Base-by-base conservation (phyloP, 2,113 vertebrate species). In the Indicator indicator region DNA sequence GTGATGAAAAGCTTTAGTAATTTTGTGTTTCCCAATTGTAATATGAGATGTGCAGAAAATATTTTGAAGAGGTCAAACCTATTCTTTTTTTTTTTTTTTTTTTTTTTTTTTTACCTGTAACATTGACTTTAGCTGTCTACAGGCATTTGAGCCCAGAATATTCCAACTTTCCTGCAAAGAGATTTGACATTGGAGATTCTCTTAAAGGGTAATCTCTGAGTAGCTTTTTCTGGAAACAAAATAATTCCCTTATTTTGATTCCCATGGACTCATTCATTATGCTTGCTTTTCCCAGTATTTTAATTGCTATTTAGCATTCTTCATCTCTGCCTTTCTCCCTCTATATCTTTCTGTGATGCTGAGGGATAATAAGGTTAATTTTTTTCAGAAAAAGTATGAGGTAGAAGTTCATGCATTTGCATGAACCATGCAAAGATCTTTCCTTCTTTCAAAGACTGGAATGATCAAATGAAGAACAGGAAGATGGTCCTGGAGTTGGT, bases 21-120 rank as follows among this genome's bases (percentile, higher is more conserved):
- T 92, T 88, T 79, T 86, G 42, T 64, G 26, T 95, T 88, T 83
- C 86, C 88, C 67, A 90, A 16, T 64, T 77, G 75, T 84, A 90
- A 83, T 89, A 83, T 67, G 60, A 92, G 77, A 92, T 87, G 60
- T 15, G 62, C 62, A 92, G 62, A 77, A 94, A 95, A 87, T 83
- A 89, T 83, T 94, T 96, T 91, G 82, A 86, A 92, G 62, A 55
- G 72, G 89, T 94, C 87, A 81, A 85, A 95, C 63, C 40, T 85
- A 23, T 87, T 89, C 1, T 0, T 81, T 18, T 65, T 86, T 42
- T 58, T 56, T 33, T 19, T 20, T 59, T 64, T 73, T 68, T 24
- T 21, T 62, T 69, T 19, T 19, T 14, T 4, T 8, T 5, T 5
- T 14, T 24, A 14, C 33, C 58, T 15, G 12, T 81, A 55, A 44